These are phyloP conservation scores for Macheiramphus alcinus DNA, from an alignment of 2,113 vertebrate species.

Conservation along the genomic window DNA sequence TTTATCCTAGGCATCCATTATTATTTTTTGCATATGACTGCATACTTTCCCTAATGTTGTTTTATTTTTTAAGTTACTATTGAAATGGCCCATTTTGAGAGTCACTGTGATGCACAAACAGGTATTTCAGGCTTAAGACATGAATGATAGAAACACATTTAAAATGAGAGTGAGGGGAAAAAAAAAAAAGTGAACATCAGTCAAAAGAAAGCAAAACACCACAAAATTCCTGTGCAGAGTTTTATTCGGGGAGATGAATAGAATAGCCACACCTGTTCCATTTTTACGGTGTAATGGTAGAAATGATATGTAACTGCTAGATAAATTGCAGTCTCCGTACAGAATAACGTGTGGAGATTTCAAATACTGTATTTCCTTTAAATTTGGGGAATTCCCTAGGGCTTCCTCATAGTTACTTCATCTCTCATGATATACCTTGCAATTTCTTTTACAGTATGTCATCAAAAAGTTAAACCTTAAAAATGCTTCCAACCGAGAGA, in stretches of 20 bases:
- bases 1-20: background rate
- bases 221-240: background rate
- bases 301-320: background rate
- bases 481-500: slow-evolving; percentile 84
- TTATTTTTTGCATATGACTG: background rate
- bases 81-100: background rate
- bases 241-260: background rate
- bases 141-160: background rate
- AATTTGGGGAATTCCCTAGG: background rate
- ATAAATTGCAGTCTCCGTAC: background rate
- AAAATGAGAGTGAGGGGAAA: background rate
- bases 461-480: slow-evolving; percentile 93
- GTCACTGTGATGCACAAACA: background rate
- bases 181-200: background rate
- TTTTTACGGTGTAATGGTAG: background rate
- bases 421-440: background rate
- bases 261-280: background rate
- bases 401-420: background rate
- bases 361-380: background rate
- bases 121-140: background rate
- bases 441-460: slow-evolving; percentile 82
- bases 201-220: background rate
- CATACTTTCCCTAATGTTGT: background rate
- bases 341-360: background rate
- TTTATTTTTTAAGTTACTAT: background rate